phyloP scores from a whole-genome alignment of 1,140 invertebrate species.

The Brachionus rotundiformis region DNA sequence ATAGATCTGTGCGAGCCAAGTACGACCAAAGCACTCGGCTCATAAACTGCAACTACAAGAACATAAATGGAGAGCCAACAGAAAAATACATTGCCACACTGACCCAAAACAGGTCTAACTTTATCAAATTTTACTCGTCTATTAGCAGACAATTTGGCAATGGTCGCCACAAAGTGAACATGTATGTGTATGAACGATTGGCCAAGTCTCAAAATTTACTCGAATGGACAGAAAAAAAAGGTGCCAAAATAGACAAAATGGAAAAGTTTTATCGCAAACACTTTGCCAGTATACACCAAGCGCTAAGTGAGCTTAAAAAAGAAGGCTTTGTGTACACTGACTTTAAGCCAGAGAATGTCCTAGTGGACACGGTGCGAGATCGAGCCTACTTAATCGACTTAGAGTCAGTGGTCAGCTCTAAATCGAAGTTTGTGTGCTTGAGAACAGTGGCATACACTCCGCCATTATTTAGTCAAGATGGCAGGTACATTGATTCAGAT shows the following conservation, averaged over 20 bases:
- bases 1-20: constrained; percentile 26
- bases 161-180: not conserved
- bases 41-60: constrained; percentile 9
- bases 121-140: constrained; percentile 28
- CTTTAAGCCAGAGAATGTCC: constrained; percentile 41
- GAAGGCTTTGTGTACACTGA: constrained; percentile 47
- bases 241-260: not conserved
- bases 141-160: constrained; percentile 40
- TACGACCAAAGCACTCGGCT: not conserved
- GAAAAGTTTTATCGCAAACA: constrained; percentile 21
- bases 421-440: constrained; percentile 42
- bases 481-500: constrained; percentile 11
- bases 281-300: not conserved
- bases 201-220: constrained; percentile 37
- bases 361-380: not conserved
- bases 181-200: constrained; percentile 40
- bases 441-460: constrained; percentile 44
- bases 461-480: constrained; percentile 4
- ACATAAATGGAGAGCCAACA: not conserved
- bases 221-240: not conserved
- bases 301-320: constrained; percentile 1
- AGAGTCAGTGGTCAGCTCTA: constrained; percentile 30
- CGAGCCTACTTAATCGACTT: constrained; percentile 41
- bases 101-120: not conserved
- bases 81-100: constrained; percentile 34